Base-by-base conservation (phyloP, 1,140 invertebrate genomes). In the Listronotus oregonensis region DNA sequence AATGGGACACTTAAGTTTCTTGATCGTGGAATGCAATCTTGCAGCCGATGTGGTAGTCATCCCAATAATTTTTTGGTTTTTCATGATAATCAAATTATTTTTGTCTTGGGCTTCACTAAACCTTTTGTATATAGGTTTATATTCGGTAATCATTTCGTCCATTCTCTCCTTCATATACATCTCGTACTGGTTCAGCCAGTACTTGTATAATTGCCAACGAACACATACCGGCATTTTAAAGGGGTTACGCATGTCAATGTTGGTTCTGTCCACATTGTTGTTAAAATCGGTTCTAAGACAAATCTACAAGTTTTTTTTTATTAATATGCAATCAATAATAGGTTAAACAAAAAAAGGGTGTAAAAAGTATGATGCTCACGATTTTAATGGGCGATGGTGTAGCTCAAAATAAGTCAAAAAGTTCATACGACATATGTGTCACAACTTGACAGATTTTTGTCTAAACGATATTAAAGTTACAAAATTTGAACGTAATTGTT, bases 31-130 rank as follows among this genome's bases (percentile, higher is more conserved):
- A 43, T 85, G 82, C 12, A 85, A 74, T 52, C 85, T 83, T 4
- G 90, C 90, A 1, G 90, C 90, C 47, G 85, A 87, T 9, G 88
- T 89, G 2, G 90, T 93, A 0, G 92, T 94, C 83, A 93, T 87
- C 6, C 89, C 91, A 39, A 93, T 75, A 11, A 92, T 79, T 61
- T 80, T 72, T 18, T 69, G 68, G 15, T 73, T 18, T 63, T 68
- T 72, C 62, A 85, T 64, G n/a, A 80, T 37, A 59, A 77, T 46
- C 27, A 74, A 58, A 71, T 81, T 75, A 44, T 66, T 66, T 18
- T 76, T 68, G 50, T 74, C 60, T 51, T 70, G 60, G 3, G 80
- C 70, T 49, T 75, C 59, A 43, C 78, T 71, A 65, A 79, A 80
- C 44, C 72, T 57, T 39, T 74, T 68, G 32, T 79, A 76, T 7